Base-by-base conservation (phyloP, 2,113 vertebrate species). In the Felis chaus region DNA sequence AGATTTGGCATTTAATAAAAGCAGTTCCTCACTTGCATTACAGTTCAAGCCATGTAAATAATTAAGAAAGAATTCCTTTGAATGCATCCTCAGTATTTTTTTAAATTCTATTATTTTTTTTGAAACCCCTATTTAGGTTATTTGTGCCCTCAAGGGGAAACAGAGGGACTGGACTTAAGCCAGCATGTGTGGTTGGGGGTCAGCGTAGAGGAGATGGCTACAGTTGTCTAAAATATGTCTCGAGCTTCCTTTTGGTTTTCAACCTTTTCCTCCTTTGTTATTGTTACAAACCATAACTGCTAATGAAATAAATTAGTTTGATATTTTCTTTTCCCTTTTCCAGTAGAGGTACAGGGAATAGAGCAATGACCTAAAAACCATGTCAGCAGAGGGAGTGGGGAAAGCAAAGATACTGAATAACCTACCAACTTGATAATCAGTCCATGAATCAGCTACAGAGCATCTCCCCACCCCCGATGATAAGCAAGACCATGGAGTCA, bases 1-100 rank as follows among this genome's bases (percentile, higher is more conserved):
- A 89, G 79, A 94, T 88, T 95, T 97, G 96, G 93, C 97, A 94
- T 95, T 97, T 97, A 96, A 96, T 97, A 97, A 96, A 97, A 97
- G 87, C 57, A 85, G 23, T 96, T 91, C 53, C 65, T 96, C 71
- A 88, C 45, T 84, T 82, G 76, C 25, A 1, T 92, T 95, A 73
- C 23, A 94, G 33, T 96, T 95, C 33, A 68, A 92, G 53, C 53
- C 81, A 86, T 95, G 92, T 90, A 86, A 88, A 83, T 97, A 96
- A 97, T 97, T 95, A 97, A 96, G 92, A 93, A 95, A 96, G 65
- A 91, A 73, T 95, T 97, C 61, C 53, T 97, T 85, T 97, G 88
- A 97, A 85, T 93, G 65, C 41, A 74, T 94, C 82, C 82, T 80
- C 97, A 84, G 23, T 79, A 48, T 90, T 94, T 95, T 96, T 18